Evolutionary conservation across 2,888 invertebrate genomes (phyloP), one percentile per base, ranked within the genome.

Genomic region (Eupithecia abbreviata): DNA sequence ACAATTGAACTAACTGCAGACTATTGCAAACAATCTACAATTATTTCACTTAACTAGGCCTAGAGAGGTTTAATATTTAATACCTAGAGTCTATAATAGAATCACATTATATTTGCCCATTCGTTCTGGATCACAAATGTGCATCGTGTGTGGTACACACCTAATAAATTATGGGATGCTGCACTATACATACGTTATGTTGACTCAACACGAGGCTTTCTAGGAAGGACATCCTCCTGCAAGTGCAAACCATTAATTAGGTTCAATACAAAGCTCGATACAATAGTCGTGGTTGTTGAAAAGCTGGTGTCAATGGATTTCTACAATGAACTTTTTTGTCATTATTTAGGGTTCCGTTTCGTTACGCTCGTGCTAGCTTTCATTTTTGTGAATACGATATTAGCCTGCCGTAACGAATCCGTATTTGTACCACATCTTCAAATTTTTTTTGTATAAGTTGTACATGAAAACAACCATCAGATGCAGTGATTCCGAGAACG

Each of bases 231-330:
- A 83, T 82, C 82, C 80, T 82, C 80, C 75, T 81, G 85, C 83
- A 84, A 86, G 88, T 88, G 87, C 81, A 84, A 71, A 80, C 88
- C 90, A 93, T 93, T 93, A 93, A 93, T 94, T 91, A 90, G 69
- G 47, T 69, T 69, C 84, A 80, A 81, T 82, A 91, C 90, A 90
- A 89, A 82, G 81, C 69, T 71, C 74, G 69, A 77, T 73, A 49
- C 84, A 74, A 84, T 86, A 89, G 82, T 83, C 82, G 81, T 82
- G 87, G 83, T 86, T 81, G 88, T 85, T 90, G 88, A 89, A 90
- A 90, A 88, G 89, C 86, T 82, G 84, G 86, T 89, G 88, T 88
- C 88, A 89, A 87, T 88, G 84, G 83, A 82, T 79, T 81, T 78
- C 81, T 73, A 88, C 86, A 88, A 86, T 82, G 81, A 73, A 77